Base-by-base conservation (phyloP, 2,888 invertebrate species). In the Hydroisotoma schaefferi region DNA sequence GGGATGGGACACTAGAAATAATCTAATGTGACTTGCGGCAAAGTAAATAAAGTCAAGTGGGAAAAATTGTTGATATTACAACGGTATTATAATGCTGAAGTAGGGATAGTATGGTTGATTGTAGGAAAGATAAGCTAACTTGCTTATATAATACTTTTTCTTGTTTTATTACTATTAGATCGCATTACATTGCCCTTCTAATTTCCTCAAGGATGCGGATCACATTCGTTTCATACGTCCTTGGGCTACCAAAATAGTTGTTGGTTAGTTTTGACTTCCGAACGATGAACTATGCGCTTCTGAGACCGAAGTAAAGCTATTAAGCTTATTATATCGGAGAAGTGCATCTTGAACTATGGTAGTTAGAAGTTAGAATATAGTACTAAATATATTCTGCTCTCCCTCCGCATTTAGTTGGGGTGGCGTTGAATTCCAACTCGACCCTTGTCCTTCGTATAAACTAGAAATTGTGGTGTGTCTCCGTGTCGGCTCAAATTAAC, bases 1-100 rank as follows among this genome's bases (percentile, higher is more conserved):
- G 5, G 54, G n/a, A 18, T 49, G 53, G 59, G 59, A 63, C 59
- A 59, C 52, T 53, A 58, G 54, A 63, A 63, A 56, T 63, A 63
- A 63, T 33, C 60, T 44, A 55, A 57, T 60, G 57, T 63, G 63
- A 60, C 63, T 60, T 23, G 26, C 43, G 61, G 61, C 55, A 57
- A 55, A 62, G 62, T 62, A 58, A 59, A 62, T 55, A 62, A 49
- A 59, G 55, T 62, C 58, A 62, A 62, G 62, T 62, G 55, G 62
- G 33, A 53, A 49, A 46, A 46, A 40, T 40, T n/a, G n/a, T n/a
- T n/a, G n/a, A n/a, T n/a, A n/a, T n/a, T n/a, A n/a, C n/a, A n/a
- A n/a, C n/a, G n/a, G n/a, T n/a, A n/a, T n/a, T n/a, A n/a, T n/a
- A n/a, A n/a, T n/a, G n/a, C n/a, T n/a, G n/a, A n/a, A n/a, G n/a